Evolutionary conservation across 2,113 vertebrate species (phyloP).

Genomic region (Oenanthe oenanthe): DNA sequence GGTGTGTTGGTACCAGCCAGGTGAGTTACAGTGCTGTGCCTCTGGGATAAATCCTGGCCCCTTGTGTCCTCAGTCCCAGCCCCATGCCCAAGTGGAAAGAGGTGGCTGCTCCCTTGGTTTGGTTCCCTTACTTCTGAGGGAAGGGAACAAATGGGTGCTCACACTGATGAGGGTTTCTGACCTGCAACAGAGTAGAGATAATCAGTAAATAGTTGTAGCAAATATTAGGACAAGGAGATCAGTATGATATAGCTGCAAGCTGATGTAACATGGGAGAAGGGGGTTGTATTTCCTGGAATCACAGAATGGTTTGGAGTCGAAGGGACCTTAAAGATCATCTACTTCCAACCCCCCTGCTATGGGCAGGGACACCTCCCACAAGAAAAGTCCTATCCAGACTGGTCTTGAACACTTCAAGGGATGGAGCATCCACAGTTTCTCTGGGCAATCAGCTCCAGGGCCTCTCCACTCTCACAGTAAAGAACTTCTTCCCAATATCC

Average conservation of each 20-base stretch:
- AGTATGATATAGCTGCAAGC: not conserved
- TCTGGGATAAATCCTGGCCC: no score
- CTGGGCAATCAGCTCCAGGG: no score
- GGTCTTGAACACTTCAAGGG: not conserved
- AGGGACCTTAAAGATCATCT: not conserved
- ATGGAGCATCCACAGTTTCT: not conserved
- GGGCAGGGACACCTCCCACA: not conserved
- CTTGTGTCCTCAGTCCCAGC: rapidly evolving
- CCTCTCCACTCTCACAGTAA: not conserved
- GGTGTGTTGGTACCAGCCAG: no score
- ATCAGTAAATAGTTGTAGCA: not conserved
- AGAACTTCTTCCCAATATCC: not conserved
- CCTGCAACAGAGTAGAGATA: not conserved
- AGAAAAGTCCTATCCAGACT: not conserved
- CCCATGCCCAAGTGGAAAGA: rapidly evolving
- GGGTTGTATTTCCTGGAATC: not conserved
- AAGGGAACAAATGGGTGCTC: rapidly evolving
- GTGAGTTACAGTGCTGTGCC: rapidly evolving
- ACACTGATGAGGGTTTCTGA: not conserved
- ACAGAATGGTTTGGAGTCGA: rapidly evolving
- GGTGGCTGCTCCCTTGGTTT: rapidly evolving
- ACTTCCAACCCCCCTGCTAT: rapidly evolving
- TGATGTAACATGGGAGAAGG: rapidly evolving
- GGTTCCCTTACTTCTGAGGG: not conserved
- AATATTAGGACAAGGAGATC: not conserved